phyloP scores from a whole-genome alignment of 2,797 vertebrate species.

The Pagetopsis macropterus region DNA sequence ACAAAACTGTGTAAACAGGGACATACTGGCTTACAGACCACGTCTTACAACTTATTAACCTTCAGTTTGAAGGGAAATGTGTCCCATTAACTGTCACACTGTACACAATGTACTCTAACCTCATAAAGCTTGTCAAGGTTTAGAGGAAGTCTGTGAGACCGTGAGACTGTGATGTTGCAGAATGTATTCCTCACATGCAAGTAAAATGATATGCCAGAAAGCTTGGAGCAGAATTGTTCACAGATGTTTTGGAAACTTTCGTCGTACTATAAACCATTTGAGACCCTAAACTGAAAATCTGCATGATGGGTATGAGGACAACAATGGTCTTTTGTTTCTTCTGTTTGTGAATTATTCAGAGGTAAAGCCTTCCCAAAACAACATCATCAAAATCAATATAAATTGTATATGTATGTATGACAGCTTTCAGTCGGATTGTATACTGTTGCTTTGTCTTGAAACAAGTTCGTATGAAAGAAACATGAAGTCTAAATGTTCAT shows the following conservation, averaged over 20 bases:
- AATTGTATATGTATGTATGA: not conserved
- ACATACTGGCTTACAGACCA: not conserved
- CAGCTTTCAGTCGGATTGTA: not conserved
- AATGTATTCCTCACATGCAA: constrained; percentile 2
- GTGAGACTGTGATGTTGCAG: not conserved
- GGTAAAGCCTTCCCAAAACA: not conserved
- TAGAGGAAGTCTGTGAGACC: not conserved
- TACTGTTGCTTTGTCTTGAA: not conserved
- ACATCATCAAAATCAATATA: not conserved
- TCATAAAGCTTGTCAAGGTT: not conserved
- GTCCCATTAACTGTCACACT: not conserved
- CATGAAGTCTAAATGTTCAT: not conserved
- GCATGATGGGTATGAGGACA: not conserved
- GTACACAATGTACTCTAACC: constrained; percentile 10
- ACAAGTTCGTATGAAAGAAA: no score
- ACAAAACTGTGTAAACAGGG: constrained; percentile 12
- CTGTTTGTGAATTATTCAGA: not conserved
- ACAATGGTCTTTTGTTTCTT: not conserved
- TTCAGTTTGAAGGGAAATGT: not conserved
- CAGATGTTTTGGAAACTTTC: not conserved
- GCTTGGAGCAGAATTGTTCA: not conserved
- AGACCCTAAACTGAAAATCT: not conserved
- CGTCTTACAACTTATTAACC: not conserved
- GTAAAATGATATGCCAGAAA: not conserved
- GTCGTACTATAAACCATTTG: not conserved